Evolutionary conservation across 2,113 vertebrate genomes (phyloP).

Genomic region (Maylandia zebra): DNA sequence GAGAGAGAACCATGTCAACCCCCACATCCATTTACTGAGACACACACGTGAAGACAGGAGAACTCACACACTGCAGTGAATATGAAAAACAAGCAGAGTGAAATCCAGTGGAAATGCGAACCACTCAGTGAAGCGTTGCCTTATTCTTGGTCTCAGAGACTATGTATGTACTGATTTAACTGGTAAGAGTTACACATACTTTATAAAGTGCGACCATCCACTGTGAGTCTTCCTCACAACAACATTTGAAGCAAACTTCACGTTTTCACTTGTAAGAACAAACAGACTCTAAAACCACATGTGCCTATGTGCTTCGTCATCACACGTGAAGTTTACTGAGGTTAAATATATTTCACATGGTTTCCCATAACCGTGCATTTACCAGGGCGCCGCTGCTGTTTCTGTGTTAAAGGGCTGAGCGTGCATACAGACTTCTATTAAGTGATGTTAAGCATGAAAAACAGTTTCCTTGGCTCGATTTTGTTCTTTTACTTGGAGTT

Average conservation of each 20-base stretch:
- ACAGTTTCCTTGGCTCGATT: neutral
- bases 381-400: neutral
- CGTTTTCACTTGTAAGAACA: neutral
- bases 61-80: slow-evolving; percentile 4
- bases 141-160: neutral
- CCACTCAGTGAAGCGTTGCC: accelerated
- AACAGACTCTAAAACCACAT: neutral
- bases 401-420: neutral
- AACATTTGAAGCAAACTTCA: neutral
- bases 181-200: neutral
- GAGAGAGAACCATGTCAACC: slow-evolving; percentile 75
- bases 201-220: neutral
- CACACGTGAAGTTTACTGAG: neutral
- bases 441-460: neutral
- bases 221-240: neutral
- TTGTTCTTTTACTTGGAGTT: neutral
- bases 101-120: slow-evolving; percentile 7
- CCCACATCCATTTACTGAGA: slow-evolving; percentile 60
- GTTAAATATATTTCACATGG: neutral
- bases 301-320: neutral
- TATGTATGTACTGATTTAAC: neutral
- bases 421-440: neutral
- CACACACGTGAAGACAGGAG: neutral
- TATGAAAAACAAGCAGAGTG: slow-evolving; percentile 19
- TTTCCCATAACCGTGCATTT: neutral